phyloP scores from a whole-genome alignment of 2,888 invertebrate species.

The Psococerastis gibbosa region DNA sequence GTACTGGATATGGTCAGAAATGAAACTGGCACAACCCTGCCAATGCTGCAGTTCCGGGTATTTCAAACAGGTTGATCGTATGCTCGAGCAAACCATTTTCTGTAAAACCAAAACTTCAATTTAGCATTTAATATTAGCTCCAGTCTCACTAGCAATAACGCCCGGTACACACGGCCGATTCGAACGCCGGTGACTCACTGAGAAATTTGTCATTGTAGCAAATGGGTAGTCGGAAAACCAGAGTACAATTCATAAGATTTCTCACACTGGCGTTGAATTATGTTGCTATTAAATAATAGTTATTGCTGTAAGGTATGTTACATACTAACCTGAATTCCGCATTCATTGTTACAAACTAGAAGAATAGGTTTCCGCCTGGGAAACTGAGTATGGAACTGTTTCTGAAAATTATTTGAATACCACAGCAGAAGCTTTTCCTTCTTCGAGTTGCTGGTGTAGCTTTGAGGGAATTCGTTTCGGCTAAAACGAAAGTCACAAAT shows the following conservation, averaged over 20 bases:
- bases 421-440: slow-evolving; percentile 53
- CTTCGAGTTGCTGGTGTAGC: slow-evolving; percentile 41
- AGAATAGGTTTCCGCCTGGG: slow-evolving; percentile 43
- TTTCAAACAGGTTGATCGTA: slow-evolving; percentile 57
- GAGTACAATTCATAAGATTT: no score
- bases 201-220: no score
- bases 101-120: slow-evolving; percentile 28
- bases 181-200: no score
- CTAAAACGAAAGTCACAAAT: slow-evolving; percentile 16
- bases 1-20: slow-evolving; percentile 58
- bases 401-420: slow-evolving; percentile 60
- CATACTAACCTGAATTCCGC: slow-evolving; percentile 44
- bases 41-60: slow-evolving; percentile 49
- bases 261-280: no score
- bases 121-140: neutral
- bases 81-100: slow-evolving; percentile 78
- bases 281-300: no score
- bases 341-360: slow-evolving; percentile 56
- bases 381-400: slow-evolving; percentile 41
- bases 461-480: slow-evolving; percentile 38
- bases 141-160: neutral
- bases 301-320: no score
- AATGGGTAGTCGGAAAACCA: no score
- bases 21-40: slow-evolving; percentile 51
- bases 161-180: no score